Evolutionary conservation across 2,888 invertebrate genomes (phyloP).

Genomic region (Pyrochroa serraticornis): DNA sequence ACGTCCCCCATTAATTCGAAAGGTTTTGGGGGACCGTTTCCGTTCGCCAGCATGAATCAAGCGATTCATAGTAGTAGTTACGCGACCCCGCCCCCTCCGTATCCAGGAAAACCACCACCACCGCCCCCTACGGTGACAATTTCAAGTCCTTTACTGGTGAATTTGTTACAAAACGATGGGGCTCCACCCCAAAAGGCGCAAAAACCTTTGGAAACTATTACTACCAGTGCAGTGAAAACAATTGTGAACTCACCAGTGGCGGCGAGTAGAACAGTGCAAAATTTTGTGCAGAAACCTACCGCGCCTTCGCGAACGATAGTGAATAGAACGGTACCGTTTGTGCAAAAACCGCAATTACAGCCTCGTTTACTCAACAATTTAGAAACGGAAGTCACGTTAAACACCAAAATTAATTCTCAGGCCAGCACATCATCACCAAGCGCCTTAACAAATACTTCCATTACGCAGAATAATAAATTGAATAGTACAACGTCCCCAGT

Average conservation of each 20-base stretch:
- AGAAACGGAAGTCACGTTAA: slow-evolving; percentile 16
- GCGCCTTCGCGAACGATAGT: not conserved
- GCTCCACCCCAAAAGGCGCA: slow-evolving; percentile 47
- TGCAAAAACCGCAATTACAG: slow-evolving; percentile 17
- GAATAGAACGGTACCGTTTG: slow-evolving; percentile 4
- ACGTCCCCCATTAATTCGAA: slow-evolving; percentile 56
- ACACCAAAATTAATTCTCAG: slow-evolving; percentile 35
- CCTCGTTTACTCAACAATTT: slow-evolving; percentile 5
- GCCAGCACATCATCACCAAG: slow-evolving; percentile 47
- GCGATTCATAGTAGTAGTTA: slow-evolving; percentile 71
- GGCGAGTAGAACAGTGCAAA: slow-evolving; percentile 11
- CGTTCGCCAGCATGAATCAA: slow-evolving; percentile 91
- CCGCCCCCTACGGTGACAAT: slow-evolving; percentile 68
- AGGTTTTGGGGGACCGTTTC: slow-evolving; percentile 72
- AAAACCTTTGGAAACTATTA: slow-evolving; percentile 10
- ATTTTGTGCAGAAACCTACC: slow-evolving; percentile 9
- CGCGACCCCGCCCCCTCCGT: slow-evolving; percentile 46
- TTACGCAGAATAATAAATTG: slow-evolving; percentile 41
- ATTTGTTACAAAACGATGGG: slow-evolving; percentile 88
- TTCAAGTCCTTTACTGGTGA: slow-evolving; percentile 89
- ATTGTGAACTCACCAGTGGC: slow-evolving; percentile 7
- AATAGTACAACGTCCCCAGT: slow-evolving; percentile 27
- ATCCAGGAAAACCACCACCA: slow-evolving; percentile 54
- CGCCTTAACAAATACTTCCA: slow-evolving; percentile 49
- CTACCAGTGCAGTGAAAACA: slow-evolving; percentile 21